These are phyloP conservation scores for Trisateles emortualis DNA, from an alignment of 2,888 invertebrate genomes.

Conservation along the genomic window DNA sequence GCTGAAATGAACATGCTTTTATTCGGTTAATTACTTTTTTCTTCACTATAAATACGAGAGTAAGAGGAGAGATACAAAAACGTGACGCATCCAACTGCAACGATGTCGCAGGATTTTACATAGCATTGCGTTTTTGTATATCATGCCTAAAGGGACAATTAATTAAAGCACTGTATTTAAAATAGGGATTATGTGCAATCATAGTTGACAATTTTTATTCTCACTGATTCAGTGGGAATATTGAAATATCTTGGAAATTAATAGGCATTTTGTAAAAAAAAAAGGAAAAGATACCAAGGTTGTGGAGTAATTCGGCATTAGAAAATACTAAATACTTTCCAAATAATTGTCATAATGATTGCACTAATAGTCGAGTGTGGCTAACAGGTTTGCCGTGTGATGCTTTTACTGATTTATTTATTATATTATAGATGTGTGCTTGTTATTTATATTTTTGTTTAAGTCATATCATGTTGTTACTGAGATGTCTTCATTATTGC, in stretches of 20 bases:
- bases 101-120: too few relatives aligned
- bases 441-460: conserved; percentile 58
- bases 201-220: conserved; percentile 10
- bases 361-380: conserved; percentile 46
- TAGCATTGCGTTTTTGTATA: background rate
- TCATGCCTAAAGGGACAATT: background rate
- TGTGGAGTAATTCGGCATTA: too few relatives aligned
- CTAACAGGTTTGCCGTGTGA: conserved; percentile 70
- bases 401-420: conserved; percentile 62
- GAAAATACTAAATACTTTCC: background rate
- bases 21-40: too few relatives aligned
- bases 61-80: too few relatives aligned
- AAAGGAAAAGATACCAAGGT: too few relatives aligned
- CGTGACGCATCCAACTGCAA: too few relatives aligned
- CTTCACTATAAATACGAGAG: too few relatives aligned
- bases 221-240: too few relatives aligned
- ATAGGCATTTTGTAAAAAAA: too few relatives aligned
- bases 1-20: too few relatives aligned
- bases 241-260: too few relatives aligned
- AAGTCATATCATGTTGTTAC: conserved; percentile 50
- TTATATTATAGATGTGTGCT: conserved; percentile 50
- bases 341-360: conserved; percentile 37
- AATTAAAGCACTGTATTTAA: conserved; percentile 35
- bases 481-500: conserved; percentile 1
- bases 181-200: conserved; percentile 34